Evolutionary conservation across 2,113 vertebrate genomes (phyloP), one percentile per base, ranked within the genome.

Genomic region (Tretioscincus oriximinensis): DNA sequence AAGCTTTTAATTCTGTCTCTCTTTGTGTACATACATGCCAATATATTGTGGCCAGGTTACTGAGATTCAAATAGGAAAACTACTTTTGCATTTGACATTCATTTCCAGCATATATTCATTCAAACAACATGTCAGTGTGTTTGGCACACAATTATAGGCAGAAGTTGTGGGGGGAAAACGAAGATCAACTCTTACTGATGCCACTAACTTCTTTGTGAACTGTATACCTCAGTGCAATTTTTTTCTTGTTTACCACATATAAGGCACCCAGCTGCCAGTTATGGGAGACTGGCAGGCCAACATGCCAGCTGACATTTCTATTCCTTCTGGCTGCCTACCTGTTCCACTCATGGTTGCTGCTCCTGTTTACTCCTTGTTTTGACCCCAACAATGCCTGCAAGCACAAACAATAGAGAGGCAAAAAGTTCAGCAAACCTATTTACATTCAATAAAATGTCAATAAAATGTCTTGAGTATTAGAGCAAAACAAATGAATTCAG

Each of bases 61-160:
- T 9, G 18, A 3, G 28, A 2, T 26, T 22, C 1, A 2, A 77
- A 10, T 31, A 47, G 28, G 47, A 69, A 58, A 49, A 69, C 64
- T 72, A 61, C 45, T 26, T 1, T 0, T 0, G 0, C 26, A 16
- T 1, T 64, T 58, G 26, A 77, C 70, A 68, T 9, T 41, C 60
- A 84, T 83, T 63, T 68, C 28, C 51, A 41, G 2, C 2, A 5
- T 18, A 1, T 11, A 4, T 0, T 70, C 76, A 9, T 68, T 78
- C 29, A 0, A 79, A 10, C 21, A 64, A 61, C 72, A 68, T 66
- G 22, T 73, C 45, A 70, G 47, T 84, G 5, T 80, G 73, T 35
- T 78, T 71, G 60, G n/a, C 60, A 28, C 26, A 16, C 26, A 10
- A 54, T 51, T 54, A 28, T 63, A 69, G 61, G 21, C n/a, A 11